A percentile compares a stretch with the other conserved stretches of the same genome.
These are phyloP conservation scores for Lophius americanus DNA, from an alignment of 2,797 vertebrate species.

Conservation along the genomic window DNA sequence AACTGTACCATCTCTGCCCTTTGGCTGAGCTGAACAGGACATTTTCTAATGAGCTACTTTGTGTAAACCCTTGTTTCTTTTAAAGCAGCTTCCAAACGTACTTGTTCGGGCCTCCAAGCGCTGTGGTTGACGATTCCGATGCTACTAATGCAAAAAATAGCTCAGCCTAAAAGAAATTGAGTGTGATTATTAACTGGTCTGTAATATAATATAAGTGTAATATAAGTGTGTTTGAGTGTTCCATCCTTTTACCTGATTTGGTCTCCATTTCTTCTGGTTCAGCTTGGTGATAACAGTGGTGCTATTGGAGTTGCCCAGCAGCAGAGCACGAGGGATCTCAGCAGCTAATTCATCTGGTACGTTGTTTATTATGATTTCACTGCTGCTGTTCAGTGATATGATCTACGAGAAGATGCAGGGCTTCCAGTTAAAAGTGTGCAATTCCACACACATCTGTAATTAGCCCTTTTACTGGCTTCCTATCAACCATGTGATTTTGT, in stretches of 20 bases:
- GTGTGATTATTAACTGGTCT: neutral
- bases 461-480: too few species aligned
- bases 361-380: constrained; percentile 64
- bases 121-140: neutral
- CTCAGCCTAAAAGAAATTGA: constrained; percentile 56
- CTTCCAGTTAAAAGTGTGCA: neutral
- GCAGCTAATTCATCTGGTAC: constrained; percentile 69
- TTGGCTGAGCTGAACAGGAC: too few species aligned
- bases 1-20: too few species aligned
- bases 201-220: too few species aligned
- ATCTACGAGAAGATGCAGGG: constrained; percentile 59
- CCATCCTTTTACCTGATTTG: constrained; percentile 65
- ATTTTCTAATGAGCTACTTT: neutral
- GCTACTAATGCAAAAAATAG: constrained; percentile 73
- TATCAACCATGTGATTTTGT: too few species aligned
- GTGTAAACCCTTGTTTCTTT: neutral
- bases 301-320: constrained; percentile 50
- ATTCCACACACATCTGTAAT: too few species aligned
- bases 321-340: constrained; percentile 66
- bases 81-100: constrained; percentile 48
- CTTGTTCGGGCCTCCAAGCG: constrained; percentile 50
- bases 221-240: neutral
- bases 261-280: constrained; percentile 78
- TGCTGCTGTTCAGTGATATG: constrained; percentile 42
- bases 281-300: constrained; percentile 4